Conservation (phyloP, 2,888 invertebrate genomes). For the Torymus aiolomorphi region DNA sequence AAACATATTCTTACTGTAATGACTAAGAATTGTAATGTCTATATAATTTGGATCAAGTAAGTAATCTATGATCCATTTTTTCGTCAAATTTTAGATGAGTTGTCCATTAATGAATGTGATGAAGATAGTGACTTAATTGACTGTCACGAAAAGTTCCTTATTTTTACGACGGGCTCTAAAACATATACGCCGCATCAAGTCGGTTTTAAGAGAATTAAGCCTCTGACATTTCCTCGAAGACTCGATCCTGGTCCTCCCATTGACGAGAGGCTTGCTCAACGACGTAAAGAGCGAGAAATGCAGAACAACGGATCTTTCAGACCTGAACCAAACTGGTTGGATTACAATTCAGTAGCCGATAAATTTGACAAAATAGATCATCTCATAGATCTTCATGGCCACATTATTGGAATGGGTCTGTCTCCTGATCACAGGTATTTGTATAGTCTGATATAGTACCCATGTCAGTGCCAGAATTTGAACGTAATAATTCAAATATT, state of each 20-base stretch:
- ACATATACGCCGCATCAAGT: conserved; percentile 92
- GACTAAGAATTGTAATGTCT: background rate
- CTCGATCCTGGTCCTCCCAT: conserved; percentile 83
- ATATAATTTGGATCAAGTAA: background rate
- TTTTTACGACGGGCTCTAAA: conserved; percentile 89
- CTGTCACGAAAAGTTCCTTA: conserved; percentile 83
- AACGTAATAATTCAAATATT: no score
- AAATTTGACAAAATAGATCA: conserved; percentile 87
- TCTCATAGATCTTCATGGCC: conserved; percentile 88
- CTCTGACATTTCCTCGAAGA: conserved; percentile 82
- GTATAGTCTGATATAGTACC: background rate
- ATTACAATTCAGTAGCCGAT: conserved; percentile 82
- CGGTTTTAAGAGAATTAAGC: conserved; percentile 85
- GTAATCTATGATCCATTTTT: background rate
- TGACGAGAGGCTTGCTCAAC: conserved; percentile 81
- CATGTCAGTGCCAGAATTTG: no score
- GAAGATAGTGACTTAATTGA: conserved; percentile 77
- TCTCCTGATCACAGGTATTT: conserved; percentile 84
- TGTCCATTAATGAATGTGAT: conserved; percentile 67
- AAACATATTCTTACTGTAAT: no score
- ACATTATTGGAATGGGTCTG: conserved; percentile 91
- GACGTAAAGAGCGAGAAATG: conserved; percentile 77
- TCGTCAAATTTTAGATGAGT: conserved; percentile 63
- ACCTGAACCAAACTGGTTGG: conserved; percentile 82
- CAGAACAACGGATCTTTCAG: conserved; percentile 75